Percentiles rank a stretch among this genome's conserved stretches.
phyloP scores from a whole-genome alignment of 2,113 vertebrate genomes.

The Phylloscopus trochilus region DNA sequence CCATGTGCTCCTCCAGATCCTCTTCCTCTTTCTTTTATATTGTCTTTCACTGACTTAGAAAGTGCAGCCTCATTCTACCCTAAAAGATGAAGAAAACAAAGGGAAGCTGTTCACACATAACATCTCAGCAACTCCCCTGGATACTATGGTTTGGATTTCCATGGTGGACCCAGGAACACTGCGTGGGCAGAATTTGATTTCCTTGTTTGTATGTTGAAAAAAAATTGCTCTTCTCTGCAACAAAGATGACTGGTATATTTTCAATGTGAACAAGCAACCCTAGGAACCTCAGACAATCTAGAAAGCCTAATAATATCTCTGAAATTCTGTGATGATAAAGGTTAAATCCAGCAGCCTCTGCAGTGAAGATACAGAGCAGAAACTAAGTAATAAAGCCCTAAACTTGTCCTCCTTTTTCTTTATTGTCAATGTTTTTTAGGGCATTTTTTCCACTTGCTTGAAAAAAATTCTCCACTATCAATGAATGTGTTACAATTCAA shows the following conservation, averaged over 20 bases:
- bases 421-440: background rate
- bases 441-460: background rate
- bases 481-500: background rate
- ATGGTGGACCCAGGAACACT: background rate
- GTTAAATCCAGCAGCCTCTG: background rate
- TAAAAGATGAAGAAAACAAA: background rate
- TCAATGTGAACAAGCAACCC: background rate
- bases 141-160: background rate
- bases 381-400: background rate
- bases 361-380: background rate
- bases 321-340: background rate
- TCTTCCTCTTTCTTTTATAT: background rate
- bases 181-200: background rate
- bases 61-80: background rate
- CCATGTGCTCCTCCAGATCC: background rate
- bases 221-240: background rate
- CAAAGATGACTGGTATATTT: background rate
- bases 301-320: background rate
- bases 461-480: background rate
- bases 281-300: background rate
- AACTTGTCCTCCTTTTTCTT: background rate
- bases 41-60: background rate
- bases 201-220: background rate
- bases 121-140: background rate
- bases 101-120: background rate